A percentile compares a stretch with the other conserved stretches of the same genome.
These are phyloP conservation scores for Pagrus major DNA, from an alignment of 2,113 vertebrate genomes.

Conservation along the genomic window DNA sequence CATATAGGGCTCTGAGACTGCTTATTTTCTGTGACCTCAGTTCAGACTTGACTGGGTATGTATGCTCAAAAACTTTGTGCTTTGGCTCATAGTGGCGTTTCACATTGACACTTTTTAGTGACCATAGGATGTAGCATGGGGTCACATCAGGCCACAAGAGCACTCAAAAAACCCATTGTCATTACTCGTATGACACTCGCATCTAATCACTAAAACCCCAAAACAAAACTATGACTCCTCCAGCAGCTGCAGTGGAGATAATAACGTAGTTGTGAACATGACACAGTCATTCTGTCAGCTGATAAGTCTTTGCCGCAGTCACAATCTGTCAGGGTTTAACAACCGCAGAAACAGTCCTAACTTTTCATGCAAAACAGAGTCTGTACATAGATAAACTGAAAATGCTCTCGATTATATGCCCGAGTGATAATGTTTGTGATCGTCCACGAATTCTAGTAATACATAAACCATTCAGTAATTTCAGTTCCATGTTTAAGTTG, in stretches of 20 bases:
- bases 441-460: background rate
- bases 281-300: constrained; percentile 10
- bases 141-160: background rate
- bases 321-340: constrained; percentile 38
- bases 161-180: background rate
- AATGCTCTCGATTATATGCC: constrained; percentile 35
- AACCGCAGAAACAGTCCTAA: constrained; percentile 52
- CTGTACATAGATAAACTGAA: constrained; percentile 43
- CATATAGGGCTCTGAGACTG: no score
- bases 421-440: constrained; percentile 33
- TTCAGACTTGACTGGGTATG: no score
- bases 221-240: constrained; percentile 24
- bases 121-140: no score
- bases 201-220: constrained; percentile 59
- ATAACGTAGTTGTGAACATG: constrained; percentile 14
- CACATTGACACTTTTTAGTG: no score
- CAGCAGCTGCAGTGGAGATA: constrained; percentile 13
- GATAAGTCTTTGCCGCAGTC: constrained; percentile 32
- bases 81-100: no score
- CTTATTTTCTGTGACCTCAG: no score
- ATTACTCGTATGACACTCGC: background rate
- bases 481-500: background rate
- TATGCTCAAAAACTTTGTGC: no score
- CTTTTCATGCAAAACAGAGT: constrained; percentile 23
- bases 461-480: background rate